Base-by-base conservation (phyloP, 2,797 vertebrate genomes). In the Galago senegalensis region DNA sequence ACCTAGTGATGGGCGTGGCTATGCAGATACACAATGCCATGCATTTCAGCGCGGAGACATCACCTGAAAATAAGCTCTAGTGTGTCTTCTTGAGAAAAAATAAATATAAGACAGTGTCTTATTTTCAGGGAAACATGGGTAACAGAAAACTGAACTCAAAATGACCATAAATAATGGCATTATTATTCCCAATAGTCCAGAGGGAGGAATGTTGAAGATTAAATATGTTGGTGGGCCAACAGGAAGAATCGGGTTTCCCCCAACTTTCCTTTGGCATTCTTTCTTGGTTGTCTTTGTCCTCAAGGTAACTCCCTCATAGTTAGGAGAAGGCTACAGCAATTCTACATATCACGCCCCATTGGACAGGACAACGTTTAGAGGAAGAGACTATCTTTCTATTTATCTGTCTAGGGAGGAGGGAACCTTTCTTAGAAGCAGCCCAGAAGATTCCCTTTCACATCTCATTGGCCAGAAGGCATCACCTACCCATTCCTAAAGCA, bases 131-230 rank as follows among this genome's bases (percentile, higher is more conserved):
- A 43, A 43, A 43, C 40, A 43, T 43, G 40, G 40, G 40, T 43
- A 90, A 73, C 20, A 80, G 60, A 93, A 92, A 73, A 89, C 23
- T 25, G 69, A 87, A 63, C 37, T 83, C 12, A 29, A 85, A 61
- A 72, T 87, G 29, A 49, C 2, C 63, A 43, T 67, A 65, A 76
- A 53, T 67, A 56, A 46, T 25, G 58, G 46, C 14, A 84, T 31
- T 46, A 25, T 67, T 81, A 69, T 80, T 87, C 34, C 21, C 49
- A 37, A 12, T 88, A 85, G 21, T 46, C n/a, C 65, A 67, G 31
- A 95, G 40, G 9, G n/a, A 91, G 27, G 56, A 34, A 91, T 86
- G 29, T 53, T 79, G 29, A 49, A 75, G 76, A 89, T 73, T n/a
- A 95, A 93, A 49, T 80, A 87, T 79, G 81, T 40, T 56, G 17